Evolutionary conservation across 2,797 vertebrate species (phyloP).

Genomic region (Enteromius trimaculatus): DNA sequence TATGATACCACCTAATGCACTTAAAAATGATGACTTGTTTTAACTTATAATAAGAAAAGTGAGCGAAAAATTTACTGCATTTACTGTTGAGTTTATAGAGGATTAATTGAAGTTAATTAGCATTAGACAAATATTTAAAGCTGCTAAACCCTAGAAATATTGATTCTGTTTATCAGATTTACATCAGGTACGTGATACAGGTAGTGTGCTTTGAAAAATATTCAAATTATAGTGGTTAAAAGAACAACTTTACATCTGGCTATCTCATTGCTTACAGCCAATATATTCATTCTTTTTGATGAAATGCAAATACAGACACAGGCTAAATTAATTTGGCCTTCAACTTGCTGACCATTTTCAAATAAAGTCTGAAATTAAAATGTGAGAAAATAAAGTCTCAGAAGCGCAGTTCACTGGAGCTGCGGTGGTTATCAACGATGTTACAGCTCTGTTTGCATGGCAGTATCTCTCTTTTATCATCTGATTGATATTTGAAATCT

Average conservation of each 20-base stretch:
- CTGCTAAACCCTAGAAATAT: neutral
- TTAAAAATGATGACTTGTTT: neutral
- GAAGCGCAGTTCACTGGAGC: slow-evolving; percentile 1
- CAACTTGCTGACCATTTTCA: slow-evolving; percentile 14
- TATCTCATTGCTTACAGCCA: neutral
- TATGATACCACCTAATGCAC: neutral
- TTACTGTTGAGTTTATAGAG: neutral
- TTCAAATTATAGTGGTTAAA: neutral
- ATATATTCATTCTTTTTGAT: slow-evolving; percentile 9
- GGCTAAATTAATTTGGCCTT: slow-evolving; percentile 14
- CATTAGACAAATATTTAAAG: slow-evolving; percentile 1
- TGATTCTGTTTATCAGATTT: neutral
- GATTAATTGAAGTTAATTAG: neutral
- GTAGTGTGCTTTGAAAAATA: neutral
- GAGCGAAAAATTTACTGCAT: neutral
- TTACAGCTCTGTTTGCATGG: slow-evolving; percentile 13
- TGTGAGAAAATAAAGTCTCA: neutral
- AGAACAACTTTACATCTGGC: neutral
- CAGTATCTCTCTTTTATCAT: neutral
- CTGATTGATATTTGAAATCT: neutral
- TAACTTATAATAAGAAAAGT: neutral
- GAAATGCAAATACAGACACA: slow-evolving; percentile 25
- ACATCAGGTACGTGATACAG: neutral
- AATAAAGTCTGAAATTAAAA: neutral
- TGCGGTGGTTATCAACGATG: neutral